Conservation (phyloP, 2,888 invertebrate species). For the Schrankia costaestrigalis region DNA sequence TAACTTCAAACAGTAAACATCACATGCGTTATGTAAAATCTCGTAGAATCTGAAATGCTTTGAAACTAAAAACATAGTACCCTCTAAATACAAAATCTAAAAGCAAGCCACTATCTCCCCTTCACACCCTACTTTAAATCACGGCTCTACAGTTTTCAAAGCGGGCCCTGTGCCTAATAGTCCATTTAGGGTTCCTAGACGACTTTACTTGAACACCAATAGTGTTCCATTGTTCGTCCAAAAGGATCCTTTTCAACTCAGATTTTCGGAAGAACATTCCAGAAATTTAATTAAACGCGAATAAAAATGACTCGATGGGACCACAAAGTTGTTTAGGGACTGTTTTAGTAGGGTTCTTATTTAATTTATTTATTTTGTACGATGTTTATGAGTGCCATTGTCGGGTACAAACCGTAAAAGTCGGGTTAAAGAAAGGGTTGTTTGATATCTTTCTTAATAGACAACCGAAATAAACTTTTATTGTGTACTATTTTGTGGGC, state of each 20-base stretch:
- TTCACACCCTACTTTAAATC: constrained; percentile 41
- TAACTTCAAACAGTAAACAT: too few species aligned
- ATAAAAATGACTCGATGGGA: constrained; percentile 6
- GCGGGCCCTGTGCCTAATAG: constrained; percentile 51
- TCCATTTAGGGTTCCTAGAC: constrained; percentile 51
- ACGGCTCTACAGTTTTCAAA: constrained; percentile 32
- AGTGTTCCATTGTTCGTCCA: constrained; percentile 44
- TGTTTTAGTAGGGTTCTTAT: not conserved
- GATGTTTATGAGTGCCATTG: not conserved
- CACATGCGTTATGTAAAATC: too few species aligned
- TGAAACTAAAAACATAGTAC: not conserved
- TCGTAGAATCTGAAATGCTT: too few species aligned
- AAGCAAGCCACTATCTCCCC: constrained; percentile 32
- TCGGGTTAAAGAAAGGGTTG: not conserved
- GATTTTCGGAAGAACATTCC: constrained; percentile 14
- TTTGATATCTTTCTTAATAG: too few species aligned
- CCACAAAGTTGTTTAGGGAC: constrained; percentile 4
- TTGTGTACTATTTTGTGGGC: too few species aligned
- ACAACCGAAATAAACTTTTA: not conserved
- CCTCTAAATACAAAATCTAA: constrained; percentile 9
- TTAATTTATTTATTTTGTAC: constrained; percentile 1
- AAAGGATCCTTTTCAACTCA: constrained; percentile 21
- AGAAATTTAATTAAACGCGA: constrained; percentile 17
- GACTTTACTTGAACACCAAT: constrained; percentile 49
- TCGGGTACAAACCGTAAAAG: not conserved